phyloP scores from a whole-genome alignment of 2,888 invertebrate genomes.

The Chymomyza fuscimana region DNA sequence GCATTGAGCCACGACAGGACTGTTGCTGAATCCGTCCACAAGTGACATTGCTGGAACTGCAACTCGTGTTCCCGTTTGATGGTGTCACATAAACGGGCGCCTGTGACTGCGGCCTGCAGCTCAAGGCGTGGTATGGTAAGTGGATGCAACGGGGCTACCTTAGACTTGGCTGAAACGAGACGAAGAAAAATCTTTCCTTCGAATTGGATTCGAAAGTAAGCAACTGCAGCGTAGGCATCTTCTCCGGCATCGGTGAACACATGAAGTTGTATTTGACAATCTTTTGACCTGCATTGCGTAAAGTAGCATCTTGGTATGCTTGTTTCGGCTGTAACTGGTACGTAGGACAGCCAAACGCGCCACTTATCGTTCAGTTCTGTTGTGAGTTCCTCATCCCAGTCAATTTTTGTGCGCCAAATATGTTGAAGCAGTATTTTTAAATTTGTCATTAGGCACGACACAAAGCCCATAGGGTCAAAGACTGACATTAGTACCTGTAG shows the following conservation, averaged over 20 bases:
- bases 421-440: constrained; percentile 8
- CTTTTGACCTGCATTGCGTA: background rate
- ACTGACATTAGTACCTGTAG: constrained; percentile 6
- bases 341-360: constrained; percentile 1
- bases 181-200: constrained; percentile 8
- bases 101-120: constrained; percentile 5
- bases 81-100: no score
- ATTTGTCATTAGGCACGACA: constrained; percentile 8
- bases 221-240: background rate
- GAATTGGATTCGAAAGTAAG: constrained; percentile 9
- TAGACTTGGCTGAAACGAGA: constrained; percentile 22
- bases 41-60: no score
- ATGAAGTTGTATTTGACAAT: constrained; percentile 9
- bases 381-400: no score
- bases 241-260: background rate
- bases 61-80: no score
- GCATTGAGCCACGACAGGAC: constrained; percentile 36
- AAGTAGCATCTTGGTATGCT: constrained; percentile 5
- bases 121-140: constrained; percentile 11
- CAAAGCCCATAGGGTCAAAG: constrained; percentile 8
- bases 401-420: background rate
- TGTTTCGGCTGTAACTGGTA: background rate
- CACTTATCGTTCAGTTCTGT: no score
- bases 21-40: constrained; percentile 38
- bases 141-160: constrained; percentile 18